phyloP scores from a whole-genome alignment of 2,797 vertebrate genomes.

The Rachycentron canadum region DNA sequence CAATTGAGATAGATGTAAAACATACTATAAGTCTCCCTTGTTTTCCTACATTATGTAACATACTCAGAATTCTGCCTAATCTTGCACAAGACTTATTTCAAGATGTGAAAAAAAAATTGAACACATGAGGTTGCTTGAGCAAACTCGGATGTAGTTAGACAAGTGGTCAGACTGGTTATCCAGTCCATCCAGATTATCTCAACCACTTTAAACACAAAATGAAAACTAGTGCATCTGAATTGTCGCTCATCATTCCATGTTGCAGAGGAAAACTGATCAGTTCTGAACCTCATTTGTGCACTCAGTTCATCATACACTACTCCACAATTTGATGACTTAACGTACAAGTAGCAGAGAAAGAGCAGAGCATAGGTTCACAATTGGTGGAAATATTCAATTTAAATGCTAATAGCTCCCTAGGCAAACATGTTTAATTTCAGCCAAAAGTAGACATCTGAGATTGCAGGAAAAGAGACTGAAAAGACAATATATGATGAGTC shows the following conservation, averaged over 20 bases:
- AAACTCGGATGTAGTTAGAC: neutral
- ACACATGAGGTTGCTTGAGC: neutral
- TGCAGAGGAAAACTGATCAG: neutral
- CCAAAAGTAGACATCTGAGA: too few relatives aligned
- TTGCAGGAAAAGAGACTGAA: neutral
- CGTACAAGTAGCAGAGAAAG: too few relatives aligned
- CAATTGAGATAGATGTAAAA: neutral
- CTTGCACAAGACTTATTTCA: too few relatives aligned
- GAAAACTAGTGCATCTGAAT: neutral
- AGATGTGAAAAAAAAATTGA: too few relatives aligned
- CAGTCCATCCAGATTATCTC: neutral
- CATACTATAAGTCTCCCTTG: too few relatives aligned
- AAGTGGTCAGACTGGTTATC: neutral
- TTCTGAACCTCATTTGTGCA: neutral
- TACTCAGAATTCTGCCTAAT: too few relatives aligned
- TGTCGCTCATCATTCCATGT: neutral
- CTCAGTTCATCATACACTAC: neutral
- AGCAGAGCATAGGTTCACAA: too few relatives aligned
- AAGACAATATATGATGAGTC: neutral
- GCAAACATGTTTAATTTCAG: too few relatives aligned
- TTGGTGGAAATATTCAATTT: too few relatives aligned
- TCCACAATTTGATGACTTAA: too few relatives aligned
- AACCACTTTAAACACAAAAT: neutral
- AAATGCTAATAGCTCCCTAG: too few relatives aligned
- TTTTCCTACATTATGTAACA: too few relatives aligned